These are phyloP conservation scores for Archips xylosteana DNA, from an alignment of 2,888 invertebrate genomes.

Conservation along the genomic window DNA sequence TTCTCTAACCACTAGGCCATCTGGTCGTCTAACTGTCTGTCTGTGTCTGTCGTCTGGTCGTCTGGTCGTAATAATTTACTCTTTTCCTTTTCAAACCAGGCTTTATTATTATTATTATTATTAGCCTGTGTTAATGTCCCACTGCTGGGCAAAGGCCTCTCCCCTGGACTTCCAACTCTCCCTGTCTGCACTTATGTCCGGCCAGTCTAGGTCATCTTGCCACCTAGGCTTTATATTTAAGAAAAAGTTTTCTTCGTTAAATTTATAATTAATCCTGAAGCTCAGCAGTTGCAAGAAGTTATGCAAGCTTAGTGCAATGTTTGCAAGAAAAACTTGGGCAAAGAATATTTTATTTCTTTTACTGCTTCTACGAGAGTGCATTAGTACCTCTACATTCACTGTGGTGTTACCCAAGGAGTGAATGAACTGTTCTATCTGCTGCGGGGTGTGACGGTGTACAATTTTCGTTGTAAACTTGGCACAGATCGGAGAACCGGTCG, in stretches of 20 bases:
- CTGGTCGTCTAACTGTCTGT: too few relatives aligned
- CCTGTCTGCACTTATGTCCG: too few relatives aligned
- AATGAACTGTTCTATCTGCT: conserved; percentile 20
- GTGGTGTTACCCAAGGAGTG: conserved; percentile 4
- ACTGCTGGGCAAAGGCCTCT: too few relatives aligned
- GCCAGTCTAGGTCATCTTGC: too few relatives aligned
- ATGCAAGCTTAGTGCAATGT: background rate
- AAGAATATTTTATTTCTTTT: background rate
- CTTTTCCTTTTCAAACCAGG: background rate
- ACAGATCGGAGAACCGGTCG: conserved; percentile 43
- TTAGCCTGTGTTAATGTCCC: too few relatives aligned
- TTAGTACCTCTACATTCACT: background rate
- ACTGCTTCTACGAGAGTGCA: background rate
- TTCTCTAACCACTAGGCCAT: too few relatives aligned
- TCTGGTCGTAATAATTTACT: too few relatives aligned
- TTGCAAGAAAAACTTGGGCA: background rate
- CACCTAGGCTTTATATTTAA: background rate
- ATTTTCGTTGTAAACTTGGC: conserved; percentile 40
- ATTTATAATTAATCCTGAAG: background rate
- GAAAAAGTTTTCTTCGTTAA: background rate
- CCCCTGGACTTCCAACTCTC: too few relatives aligned
- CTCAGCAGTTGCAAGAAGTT: background rate
- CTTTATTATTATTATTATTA: too few relatives aligned
- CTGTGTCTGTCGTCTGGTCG: too few relatives aligned
- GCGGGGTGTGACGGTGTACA: conserved; percentile 18